These are phyloP conservation scores for Trachemys scripta DNA, from an alignment of 2,113 vertebrate species.

Conservation along the genomic window DNA sequence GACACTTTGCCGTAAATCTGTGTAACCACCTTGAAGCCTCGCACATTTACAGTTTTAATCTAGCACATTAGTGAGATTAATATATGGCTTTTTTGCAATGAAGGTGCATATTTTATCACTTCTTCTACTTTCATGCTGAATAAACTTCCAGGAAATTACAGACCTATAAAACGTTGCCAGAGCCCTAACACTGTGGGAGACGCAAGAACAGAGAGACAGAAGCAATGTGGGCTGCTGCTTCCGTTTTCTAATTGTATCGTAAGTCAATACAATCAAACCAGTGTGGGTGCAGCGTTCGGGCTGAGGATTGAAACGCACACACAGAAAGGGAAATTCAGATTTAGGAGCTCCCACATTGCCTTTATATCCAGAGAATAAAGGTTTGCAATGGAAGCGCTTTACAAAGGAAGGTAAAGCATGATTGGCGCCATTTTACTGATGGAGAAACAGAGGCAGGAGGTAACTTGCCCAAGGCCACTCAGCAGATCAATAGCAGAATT, in stretches of 20 bases:
- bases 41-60: slow-evolving; percentile 73
- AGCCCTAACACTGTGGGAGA: slow-evolving; percentile 61
- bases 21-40: slow-evolving; percentile 76
- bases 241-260: slow-evolving; percentile 24
- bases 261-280: slow-evolving; percentile 15
- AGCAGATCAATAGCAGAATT: accelerated
- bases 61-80: slow-evolving; percentile 80
- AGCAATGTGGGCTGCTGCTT: slow-evolving; percentile 13
- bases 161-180: slow-evolving; percentile 71
- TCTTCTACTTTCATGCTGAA: slow-evolving; percentile 80
- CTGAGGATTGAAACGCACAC: neutral
- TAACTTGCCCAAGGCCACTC: neutral
- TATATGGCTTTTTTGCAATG: slow-evolving; percentile 73
- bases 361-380: neutral
- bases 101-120: slow-evolving; percentile 81
- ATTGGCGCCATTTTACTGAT: accelerated
- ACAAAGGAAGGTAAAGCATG: neutral
- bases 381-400: no score
- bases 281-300: neutral
- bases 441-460: neutral
- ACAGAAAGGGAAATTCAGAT: accelerated
- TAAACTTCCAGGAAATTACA: slow-evolving; percentile 80
- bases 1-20: slow-evolving; percentile 73
- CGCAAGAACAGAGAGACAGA: slow-evolving; percentile 50
- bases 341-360: accelerated